Base-by-base conservation (phyloP, 2,888 invertebrate species). In the Amiota mariae region DNA sequence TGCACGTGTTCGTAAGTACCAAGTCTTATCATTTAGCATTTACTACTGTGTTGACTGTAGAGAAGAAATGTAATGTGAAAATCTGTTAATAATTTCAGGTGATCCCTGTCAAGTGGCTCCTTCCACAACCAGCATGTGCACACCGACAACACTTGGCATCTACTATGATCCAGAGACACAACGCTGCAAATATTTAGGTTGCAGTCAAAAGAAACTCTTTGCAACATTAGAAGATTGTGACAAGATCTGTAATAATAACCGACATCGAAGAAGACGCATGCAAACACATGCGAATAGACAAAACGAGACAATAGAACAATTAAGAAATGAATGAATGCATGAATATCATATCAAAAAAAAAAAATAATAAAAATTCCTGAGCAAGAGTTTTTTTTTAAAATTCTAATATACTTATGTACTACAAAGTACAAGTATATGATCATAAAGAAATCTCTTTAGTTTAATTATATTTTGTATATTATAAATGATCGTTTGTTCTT, bases 81-180 rank as follows among this genome's bases (percentile, higher is more conserved):
- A 57, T 57, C 3, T 48, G 11, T 46, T 46, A 9, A 46, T 64
- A 12, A 54, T 70, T 56, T 24, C 59, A 88, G 88, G 86, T 76
- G 89, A 88, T 79, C 84, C 84, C 11, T 89, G 89, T 77, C 82
- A 81, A 59, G 81, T 85, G 48, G 79, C 81, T 74, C 89, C 89
- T 20, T 87, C 85, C 51, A 87, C 87, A 9, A 88, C 74, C 75
- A 82, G 87, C 64, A 77, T 89, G 8, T 89, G 89, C 67, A 80
- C 80, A 3, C 83, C 88, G 10, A 79, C 80, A 66, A 89, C 89
- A 3, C 54, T 89, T 74, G 88, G 88, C 75, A 89, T 89, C 46
- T 88, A 85, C 71, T 89, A 78, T 24, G 88, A 89, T 74, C 79
- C 73, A 68, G 89, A 89, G 76, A 87, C 88, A 15, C 86, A 88